phyloP scores from a whole-genome alignment of 2,113 vertebrate genomes.

The Euleptes europaea region DNA sequence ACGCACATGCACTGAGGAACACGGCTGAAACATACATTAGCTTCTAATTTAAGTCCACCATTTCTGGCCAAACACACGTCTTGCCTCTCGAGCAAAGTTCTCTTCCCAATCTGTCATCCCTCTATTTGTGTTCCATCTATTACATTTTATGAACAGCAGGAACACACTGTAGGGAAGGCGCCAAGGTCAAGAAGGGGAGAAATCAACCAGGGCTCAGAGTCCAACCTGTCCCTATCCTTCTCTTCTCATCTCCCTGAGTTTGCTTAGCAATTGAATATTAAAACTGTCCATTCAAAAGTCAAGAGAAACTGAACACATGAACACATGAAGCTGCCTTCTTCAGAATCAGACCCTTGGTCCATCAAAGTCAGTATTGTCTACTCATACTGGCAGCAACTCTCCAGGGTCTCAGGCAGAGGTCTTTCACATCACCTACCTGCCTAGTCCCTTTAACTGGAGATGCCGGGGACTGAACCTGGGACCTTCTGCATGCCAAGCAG shows the following conservation, averaged over 20 bases:
- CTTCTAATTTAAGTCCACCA: conserved; percentile 30
- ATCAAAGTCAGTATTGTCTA: too few relatives aligned
- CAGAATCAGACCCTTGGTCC: too few relatives aligned
- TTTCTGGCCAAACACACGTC: conserved; percentile 41
- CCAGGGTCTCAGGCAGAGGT: too few relatives aligned
- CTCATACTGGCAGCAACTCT: too few relatives aligned
- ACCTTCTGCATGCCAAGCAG: too few relatives aligned
- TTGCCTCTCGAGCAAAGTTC: conserved; percentile 19
- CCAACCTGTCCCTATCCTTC: neutral
- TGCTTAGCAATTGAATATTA: conserved; percentile 3
- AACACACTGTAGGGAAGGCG: conserved; percentile 11
- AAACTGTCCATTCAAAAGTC: conserved; percentile 8
- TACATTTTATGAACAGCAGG: conserved; percentile 38
- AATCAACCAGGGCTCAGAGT: neutral
- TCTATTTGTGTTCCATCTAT: conserved; percentile 11
- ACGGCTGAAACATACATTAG: conserved; percentile 8
- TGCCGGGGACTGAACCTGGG: too few relatives aligned
- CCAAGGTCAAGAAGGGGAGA: conserved; percentile 16
- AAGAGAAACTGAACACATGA: too few relatives aligned
- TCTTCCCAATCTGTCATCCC: conserved; percentile 32
- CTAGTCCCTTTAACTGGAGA: too few relatives aligned
- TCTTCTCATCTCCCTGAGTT: neutral
- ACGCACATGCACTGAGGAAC: neutral
- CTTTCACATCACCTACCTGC: too few relatives aligned
- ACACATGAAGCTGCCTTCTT: too few relatives aligned